Base-by-base conservation (phyloP, 2,888 invertebrate genomes). In the Cenopis cana region DNA sequence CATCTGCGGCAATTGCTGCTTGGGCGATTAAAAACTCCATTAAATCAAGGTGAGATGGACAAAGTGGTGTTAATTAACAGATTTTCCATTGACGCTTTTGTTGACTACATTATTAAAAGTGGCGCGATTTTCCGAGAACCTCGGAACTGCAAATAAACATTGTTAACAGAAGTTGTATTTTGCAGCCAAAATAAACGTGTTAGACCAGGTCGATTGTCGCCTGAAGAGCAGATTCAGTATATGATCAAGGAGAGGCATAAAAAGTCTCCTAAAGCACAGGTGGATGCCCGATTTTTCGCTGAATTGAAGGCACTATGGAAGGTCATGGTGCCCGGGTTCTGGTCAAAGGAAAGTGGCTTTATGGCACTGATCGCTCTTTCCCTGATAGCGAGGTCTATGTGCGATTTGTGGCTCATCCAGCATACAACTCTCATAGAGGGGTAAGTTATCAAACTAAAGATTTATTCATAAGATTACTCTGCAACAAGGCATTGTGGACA, bases 401-500 rank as follows among this genome's bases (percentile, higher is more conserved):
- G 99, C 83, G 99, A 99, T 90, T 95, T 99, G 66, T 99, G 99
- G 98, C 96, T 99, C 94, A 99, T 99, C 78, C 97, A 98, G 82
- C 98, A 97, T 85, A 97, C 98, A 12, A 99, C 99, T 1, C 94
- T 97, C 68, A 96, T 99, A 79, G 99, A 99, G 94, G 98, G 97
- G 97, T 96, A 86, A 91, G 91, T 81, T 1, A 17, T 24, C 29
- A 71, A 14, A 24, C n/a, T 41, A 38, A 56, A 54, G 74, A 24
- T n/a, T 41, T 14, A 14, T 14, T n/a, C 14, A 14, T 41, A 14
- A 1, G 6, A 33, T 33, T 33, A 33, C 33, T 8, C 33, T 33
- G 33, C 8, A 33, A 33, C 9, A 33, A 33, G 33, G 6, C 33
- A 33, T 33, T 33, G 33, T 33, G 9, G 33, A 0, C 33, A 33